These are phyloP conservation scores for Anagrus nilaparvatae DNA, from an alignment of 1,140 invertebrate genomes.

Conservation along the genomic window DNA sequence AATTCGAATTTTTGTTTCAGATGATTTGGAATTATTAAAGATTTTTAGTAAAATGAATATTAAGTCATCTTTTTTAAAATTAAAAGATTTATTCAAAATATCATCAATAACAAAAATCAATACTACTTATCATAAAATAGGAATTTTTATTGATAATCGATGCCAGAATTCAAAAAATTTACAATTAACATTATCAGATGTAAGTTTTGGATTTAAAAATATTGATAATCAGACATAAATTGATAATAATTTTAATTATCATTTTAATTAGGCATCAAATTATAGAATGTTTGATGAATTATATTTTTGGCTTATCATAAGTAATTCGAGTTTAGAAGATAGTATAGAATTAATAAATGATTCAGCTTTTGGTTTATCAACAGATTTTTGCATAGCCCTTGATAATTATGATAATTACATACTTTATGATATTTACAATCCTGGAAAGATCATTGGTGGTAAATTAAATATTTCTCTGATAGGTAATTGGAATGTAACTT, in stretches of 20 bases:
- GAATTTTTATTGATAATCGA: slow-evolving; percentile 8
- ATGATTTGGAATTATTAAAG: neutral
- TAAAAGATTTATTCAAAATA: neutral
- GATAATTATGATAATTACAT: slow-evolving; percentile 1
- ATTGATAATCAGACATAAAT: neutral
- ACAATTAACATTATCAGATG: slow-evolving; percentile 2
- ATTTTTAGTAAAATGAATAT: neutral
- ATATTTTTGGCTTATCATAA: slow-evolving; percentile 8
- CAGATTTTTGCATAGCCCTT: slow-evolving; percentile 17
- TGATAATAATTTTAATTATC: too few relatives aligned
- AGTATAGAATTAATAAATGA: slow-evolving; percentile 10
- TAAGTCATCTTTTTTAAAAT: neutral
- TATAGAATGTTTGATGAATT: slow-evolving; percentile 9
- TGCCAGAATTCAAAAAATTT: slow-evolving; percentile 7
- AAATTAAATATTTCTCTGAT: slow-evolving; percentile 17
- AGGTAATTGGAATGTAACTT: slow-evolving; percentile 14
- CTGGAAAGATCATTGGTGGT: slow-evolving; percentile 18
- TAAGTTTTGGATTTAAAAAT: slow-evolving; percentile 1
- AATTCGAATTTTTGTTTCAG: too few relatives aligned
- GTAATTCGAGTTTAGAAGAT: slow-evolving; percentile 7
- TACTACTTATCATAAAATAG: slow-evolving; percentile 1
- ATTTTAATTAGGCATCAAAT: slow-evolving; percentile 5
- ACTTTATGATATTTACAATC: slow-evolving; percentile 23
- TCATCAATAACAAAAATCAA: neutral
- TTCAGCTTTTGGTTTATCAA: slow-evolving; percentile 14